phyloP scores from a whole-genome alignment of 2,113 vertebrate genomes.

The Pontoporia blainvillei region DNA sequence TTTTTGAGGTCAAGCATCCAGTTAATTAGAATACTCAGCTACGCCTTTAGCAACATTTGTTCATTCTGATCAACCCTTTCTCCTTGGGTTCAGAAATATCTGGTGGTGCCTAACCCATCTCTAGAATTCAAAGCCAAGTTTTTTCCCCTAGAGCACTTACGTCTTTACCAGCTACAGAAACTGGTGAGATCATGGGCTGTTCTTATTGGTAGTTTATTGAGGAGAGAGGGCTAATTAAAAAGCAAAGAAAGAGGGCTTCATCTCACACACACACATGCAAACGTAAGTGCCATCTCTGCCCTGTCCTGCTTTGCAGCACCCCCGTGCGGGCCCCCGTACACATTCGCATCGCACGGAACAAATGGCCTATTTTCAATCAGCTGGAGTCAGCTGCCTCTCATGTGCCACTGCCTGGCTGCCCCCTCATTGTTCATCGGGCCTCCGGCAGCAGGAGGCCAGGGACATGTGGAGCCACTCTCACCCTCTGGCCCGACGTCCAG shows the following conservation, averaged over 20 bases:
- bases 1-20: neutral
- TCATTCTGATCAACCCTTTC: neutral
- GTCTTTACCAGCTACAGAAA: conserved; percentile 24
- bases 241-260: conserved; percentile 66
- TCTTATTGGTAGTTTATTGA: conserved; percentile 53
- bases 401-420: conserved; percentile 72
- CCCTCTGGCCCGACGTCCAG: conserved; percentile 79
- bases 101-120: neutral
- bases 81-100: neutral
- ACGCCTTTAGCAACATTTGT: neutral
- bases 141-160: neutral
- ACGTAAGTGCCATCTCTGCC: conserved; percentile 67
- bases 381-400: conserved; percentile 82
- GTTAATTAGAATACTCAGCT: neutral
- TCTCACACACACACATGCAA: conserved; percentile 35
- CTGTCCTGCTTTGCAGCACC: conserved; percentile 48
- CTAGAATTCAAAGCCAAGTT: neutral
- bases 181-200: conserved; percentile 34
- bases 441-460: conserved; percentile 79
- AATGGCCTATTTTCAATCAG: conserved; percentile 76
- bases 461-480: conserved; percentile 84
- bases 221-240: conserved; percentile 56
- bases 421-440: conserved; percentile 80
- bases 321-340: neutral
- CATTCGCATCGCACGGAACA: conserved; percentile 76